Evolutionary conservation across 2,113 vertebrate species (phyloP).

Genomic region (Suricata suricatta): DNA sequence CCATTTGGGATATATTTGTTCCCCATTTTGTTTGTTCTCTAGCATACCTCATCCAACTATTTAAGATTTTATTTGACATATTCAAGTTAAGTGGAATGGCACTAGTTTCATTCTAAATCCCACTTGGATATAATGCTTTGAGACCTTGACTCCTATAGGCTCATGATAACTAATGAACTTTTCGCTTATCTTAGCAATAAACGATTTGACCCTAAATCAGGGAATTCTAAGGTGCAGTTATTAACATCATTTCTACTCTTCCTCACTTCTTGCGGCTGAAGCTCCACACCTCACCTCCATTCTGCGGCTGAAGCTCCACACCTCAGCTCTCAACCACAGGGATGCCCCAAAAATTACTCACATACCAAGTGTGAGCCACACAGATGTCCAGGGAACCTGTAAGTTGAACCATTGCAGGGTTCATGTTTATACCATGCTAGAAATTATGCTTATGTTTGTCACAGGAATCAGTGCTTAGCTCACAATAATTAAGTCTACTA

Average conservation of each 20-base stretch:
- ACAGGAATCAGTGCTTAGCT: neutral
- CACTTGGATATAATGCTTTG: conserved; percentile 9
- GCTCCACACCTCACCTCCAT: neutral
- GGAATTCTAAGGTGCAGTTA: conserved; percentile 21
- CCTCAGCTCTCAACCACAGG: neutral
- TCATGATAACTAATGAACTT: conserved; percentile 1
- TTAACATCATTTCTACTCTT: neutral
- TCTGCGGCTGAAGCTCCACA: neutral
- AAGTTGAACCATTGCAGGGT: neutral
- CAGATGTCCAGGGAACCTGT: no score
- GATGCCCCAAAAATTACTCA: neutral
- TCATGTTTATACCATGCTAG: neutral
- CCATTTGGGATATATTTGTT: conserved; percentile 43
- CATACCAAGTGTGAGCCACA: accelerated
- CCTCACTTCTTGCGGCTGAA: neutral
- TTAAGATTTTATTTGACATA: conserved; percentile 52
- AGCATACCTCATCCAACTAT: conserved; percentile 61
- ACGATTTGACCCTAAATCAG: conserved; percentile 38
- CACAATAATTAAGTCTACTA: neutral
- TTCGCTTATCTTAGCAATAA: conserved; percentile 70
- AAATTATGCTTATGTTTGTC: neutral
- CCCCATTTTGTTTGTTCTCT: conserved; percentile 30
- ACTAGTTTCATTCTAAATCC: conserved; percentile 17
- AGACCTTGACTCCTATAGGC: conserved; percentile 33
- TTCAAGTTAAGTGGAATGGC: conserved; percentile 63